These are phyloP conservation scores for Sebastiscus tertius DNA, from an alignment of 2,797 vertebrate genomes.

Conservation along the genomic window DNA sequence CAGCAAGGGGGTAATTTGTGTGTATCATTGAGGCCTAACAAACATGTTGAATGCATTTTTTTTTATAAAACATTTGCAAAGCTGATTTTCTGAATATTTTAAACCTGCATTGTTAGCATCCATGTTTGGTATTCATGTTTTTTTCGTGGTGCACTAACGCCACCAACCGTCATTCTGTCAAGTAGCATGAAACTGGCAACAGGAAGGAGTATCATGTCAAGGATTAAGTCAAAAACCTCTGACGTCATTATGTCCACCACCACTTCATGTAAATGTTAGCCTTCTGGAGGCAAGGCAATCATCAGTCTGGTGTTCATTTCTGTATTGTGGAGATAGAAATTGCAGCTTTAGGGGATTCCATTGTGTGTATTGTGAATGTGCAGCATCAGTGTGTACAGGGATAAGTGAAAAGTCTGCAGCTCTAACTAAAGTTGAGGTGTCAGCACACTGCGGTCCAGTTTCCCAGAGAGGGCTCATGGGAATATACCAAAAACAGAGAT, in stretches of 20 bases:
- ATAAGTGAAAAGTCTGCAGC: constrained; percentile 2
- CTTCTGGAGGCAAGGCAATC: background rate
- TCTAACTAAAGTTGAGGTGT: constrained; percentile 26
- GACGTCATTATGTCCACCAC: background rate
- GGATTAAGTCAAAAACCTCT: background rate
- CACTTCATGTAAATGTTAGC: background rate
- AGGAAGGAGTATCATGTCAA: background rate
- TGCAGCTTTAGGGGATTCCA: background rate
- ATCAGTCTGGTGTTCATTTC: background rate
- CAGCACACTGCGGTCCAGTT: constrained; percentile 23
- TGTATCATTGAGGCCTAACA: background rate
- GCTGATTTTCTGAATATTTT: too few relatives aligned
- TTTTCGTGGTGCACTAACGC: background rate
- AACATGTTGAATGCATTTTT: too few relatives aligned
- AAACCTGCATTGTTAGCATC: too few relatives aligned
- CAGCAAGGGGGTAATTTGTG: too few relatives aligned
- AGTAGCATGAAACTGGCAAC: background rate
- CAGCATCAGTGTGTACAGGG: background rate
- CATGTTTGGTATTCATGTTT: background rate
- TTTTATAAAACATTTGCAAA: too few relatives aligned
- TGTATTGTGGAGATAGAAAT: background rate
- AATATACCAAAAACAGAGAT: constrained; percentile 19
- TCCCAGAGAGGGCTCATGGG: constrained; percentile 12
- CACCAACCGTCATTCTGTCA: rapidly evolving
- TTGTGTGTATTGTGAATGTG: background rate